phyloP scores from a whole-genome alignment of 2,797 vertebrate species.

The Coccyzus lansbergi region DNA sequence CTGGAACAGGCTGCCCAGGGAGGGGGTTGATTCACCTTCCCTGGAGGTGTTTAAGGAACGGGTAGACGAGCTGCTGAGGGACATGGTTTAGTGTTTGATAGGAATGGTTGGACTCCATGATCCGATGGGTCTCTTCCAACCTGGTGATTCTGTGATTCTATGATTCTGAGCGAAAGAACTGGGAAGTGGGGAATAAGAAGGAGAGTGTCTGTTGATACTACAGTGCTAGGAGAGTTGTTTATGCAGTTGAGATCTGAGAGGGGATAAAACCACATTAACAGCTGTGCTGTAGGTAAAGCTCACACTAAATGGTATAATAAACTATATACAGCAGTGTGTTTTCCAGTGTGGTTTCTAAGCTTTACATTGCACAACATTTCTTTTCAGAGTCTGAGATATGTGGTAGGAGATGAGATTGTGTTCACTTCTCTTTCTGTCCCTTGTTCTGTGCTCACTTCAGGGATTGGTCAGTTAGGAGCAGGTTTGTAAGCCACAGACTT shows the following conservation, averaged over 20 bases:
- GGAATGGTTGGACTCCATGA: too few species aligned
- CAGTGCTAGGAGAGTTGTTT: background rate
- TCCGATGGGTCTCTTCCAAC: too few species aligned
- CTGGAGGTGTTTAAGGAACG: too few species aligned
- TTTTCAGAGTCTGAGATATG: background rate
- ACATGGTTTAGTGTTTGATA: too few species aligned
- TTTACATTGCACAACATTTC: background rate
- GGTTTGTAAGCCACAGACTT: background rate
- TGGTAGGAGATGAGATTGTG: background rate
- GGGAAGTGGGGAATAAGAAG: background rate
- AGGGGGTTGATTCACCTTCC: too few species aligned
- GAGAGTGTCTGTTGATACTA: background rate
- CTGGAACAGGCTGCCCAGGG: too few species aligned
- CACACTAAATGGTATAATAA: background rate
- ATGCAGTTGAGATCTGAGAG: background rate
- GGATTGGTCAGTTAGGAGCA: background rate
- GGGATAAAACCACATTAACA: background rate
- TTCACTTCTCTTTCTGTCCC: background rate
- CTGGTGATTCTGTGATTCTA: too few species aligned
- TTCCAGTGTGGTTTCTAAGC: background rate
- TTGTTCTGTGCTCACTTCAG: background rate
- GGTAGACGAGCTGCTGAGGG: too few species aligned
- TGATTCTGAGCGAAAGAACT: background rate
- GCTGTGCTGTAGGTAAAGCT: background rate
- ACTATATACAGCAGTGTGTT: background rate